Evolutionary conservation across 2,888 invertebrate genomes (phyloP).

Genomic region (Ptilodon capucinus): DNA sequence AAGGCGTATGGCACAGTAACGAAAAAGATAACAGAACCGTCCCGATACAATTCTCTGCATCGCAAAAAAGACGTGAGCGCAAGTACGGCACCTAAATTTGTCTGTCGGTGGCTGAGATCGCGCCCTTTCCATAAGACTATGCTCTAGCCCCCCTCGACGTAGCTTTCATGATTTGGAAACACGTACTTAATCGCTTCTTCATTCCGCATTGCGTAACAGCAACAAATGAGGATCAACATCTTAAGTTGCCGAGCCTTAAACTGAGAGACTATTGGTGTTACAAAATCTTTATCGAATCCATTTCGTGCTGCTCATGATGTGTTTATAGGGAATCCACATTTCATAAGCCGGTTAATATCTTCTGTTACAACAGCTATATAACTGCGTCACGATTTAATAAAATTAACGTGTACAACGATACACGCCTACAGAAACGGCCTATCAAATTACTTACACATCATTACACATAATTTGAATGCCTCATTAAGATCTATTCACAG

Average conservation of each 20-base stretch:
- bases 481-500: neutral
- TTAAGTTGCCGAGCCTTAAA: neutral
- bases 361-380: constrained; percentile 3
- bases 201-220: constrained; percentile 6
- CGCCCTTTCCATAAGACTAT: constrained; percentile 43
- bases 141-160: constrained; percentile 43
- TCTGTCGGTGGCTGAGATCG: constrained; percentile 44
- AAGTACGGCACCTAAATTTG: constrained; percentile 42
- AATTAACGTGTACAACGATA: constrained; percentile 5
- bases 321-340: constrained; percentile 5
- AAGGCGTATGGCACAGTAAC: constrained; percentile 21
- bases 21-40: constrained; percentile 32
- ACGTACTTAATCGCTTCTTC: constrained; percentile 22
- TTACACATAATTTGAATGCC: neutral
- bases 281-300: constrained; percentile 1
- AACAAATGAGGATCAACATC: neutral
- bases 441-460: neutral
- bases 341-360: constrained; percentile 18
- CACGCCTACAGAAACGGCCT: neutral
- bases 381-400: constrained; percentile 11
- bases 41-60: constrained; percentile 35
- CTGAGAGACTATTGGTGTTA: neutral
- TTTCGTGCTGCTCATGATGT: constrained; percentile 11
- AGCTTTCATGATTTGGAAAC: constrained; percentile 26
- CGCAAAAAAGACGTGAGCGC: constrained; percentile 56